Conservation (phyloP, 2,888 invertebrate species). For the Dusona sp. region DNA sequence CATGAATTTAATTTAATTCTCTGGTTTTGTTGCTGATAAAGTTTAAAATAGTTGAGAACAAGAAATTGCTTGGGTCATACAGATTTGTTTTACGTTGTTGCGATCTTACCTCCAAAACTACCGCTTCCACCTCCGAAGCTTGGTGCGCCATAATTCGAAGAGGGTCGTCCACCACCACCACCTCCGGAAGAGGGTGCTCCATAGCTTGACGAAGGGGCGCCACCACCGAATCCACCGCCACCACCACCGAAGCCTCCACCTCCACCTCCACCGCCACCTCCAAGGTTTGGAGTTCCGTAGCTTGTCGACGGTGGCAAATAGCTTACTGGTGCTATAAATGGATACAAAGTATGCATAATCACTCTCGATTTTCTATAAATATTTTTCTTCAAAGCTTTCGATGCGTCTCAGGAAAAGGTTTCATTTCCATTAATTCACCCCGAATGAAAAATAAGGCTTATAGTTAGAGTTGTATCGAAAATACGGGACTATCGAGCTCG, state of each 20-base stretch:
- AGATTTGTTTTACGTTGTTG: background rate
- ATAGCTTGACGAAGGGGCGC: slow-evolving; percentile 82
- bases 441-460: background rate
- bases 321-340: slow-evolving; percentile 85
- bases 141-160: slow-evolving; percentile 84
- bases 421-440: background rate
- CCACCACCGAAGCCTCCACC: slow-evolving; percentile 78
- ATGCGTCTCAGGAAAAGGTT: background rate
- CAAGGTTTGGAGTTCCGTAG: slow-evolving; percentile 83
- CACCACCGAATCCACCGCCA: slow-evolving; percentile 69
- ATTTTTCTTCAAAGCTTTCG: background rate
- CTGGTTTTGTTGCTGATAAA: background rate
- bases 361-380: background rate
- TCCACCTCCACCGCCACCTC: slow-evolving; percentile 83
- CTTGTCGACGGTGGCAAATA: slow-evolving; percentile 87
- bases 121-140: slow-evolving; percentile 77
- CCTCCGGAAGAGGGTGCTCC: slow-evolving; percentile 84
- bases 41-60: no score
- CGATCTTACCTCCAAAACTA: slow-evolving; percentile 31
- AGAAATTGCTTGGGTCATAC: background rate
- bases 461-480: background rate
- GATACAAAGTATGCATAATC: slow-evolving; percentile 4
- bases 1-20: background rate
- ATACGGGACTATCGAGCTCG: background rate
- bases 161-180: slow-evolving; percentile 78